Evolutionary conservation across 2,888 invertebrate species (phyloP).

Genomic region (Epistrophe grossulariae): DNA sequence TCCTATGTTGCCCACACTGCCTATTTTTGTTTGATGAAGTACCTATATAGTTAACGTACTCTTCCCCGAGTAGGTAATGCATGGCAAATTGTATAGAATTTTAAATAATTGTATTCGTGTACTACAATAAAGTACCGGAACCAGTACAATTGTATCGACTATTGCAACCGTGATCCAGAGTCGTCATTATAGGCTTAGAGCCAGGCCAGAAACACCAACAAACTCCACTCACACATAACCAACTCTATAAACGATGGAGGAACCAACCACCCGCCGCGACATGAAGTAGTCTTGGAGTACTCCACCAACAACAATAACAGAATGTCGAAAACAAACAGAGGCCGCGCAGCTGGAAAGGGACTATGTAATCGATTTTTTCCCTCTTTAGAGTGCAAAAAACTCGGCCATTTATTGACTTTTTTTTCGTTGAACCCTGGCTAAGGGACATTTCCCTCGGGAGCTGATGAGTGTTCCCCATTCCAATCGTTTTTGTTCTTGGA

Average conservation of each 20-base stretch:
- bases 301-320: constrained; percentile 31
- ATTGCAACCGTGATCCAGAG: not conserved
- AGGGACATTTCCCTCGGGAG: constrained; percentile 63
- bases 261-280: constrained; percentile 43
- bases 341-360: constrained; percentile 54
- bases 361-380: constrained; percentile 67
- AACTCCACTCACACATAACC: constrained; percentile 6
- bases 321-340: constrained; percentile 9
- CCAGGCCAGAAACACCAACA: constrained; percentile 10
- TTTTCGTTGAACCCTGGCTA: constrained; percentile 57
- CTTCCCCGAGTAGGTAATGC: too few species aligned
- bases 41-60: too few species aligned
- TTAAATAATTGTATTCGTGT: too few species aligned
- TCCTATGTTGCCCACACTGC: too few species aligned
- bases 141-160: not conserved
- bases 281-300: not conserved
- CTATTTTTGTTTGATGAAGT: too few species aligned
- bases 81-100: too few species aligned
- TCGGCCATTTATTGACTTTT: constrained; percentile 77
- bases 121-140: not conserved
- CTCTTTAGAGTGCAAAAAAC: constrained; percentile 76
- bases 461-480: constrained; percentile 37
- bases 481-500: not conserved
- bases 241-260: not conserved
- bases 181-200: not conserved